phyloP scores from a whole-genome alignment of 2,888 invertebrate genomes.

The Heliconius ethilla region DNA sequence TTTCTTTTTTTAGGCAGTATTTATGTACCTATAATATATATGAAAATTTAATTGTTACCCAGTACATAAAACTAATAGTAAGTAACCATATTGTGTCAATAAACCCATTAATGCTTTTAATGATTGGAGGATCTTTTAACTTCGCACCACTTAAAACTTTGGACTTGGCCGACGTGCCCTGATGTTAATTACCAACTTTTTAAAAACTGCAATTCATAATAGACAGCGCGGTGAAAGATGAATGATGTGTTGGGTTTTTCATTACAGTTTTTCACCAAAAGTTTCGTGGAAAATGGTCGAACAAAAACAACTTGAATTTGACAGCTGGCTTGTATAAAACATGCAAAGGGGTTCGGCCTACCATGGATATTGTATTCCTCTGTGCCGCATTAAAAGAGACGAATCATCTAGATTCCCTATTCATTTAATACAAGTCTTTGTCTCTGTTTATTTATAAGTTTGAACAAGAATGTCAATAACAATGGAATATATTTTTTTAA shows the following conservation, averaged over 20 bases:
- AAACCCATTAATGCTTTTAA: constrained; percentile 62
- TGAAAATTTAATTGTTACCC: too few relatives aligned
- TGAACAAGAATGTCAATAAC: constrained; percentile 4
- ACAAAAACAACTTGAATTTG: constrained; percentile 60
- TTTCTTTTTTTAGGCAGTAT: too few relatives aligned
- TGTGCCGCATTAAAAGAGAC: constrained; percentile 40
- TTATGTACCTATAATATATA: too few relatives aligned
- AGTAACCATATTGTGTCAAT: not conserved
- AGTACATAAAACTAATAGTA: not conserved
- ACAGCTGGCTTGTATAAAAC: constrained; percentile 53
- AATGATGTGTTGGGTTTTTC: constrained; percentile 75
- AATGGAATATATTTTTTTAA: constrained; percentile 2
- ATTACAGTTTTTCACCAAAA: constrained; percentile 55
- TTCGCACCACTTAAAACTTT: constrained; percentile 75
- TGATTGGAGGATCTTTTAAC: constrained; percentile 73
- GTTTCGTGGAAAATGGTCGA: constrained; percentile 55
- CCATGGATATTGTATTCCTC: constrained; percentile 42
- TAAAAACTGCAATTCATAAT: constrained; percentile 81
- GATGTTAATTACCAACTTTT: constrained; percentile 80
- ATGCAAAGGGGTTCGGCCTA: constrained; percentile 50
- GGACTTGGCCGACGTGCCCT: constrained; percentile 64
- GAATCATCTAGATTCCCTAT: constrained; percentile 42
- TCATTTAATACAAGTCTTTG: constrained; percentile 34
- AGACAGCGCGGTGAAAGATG: constrained; percentile 77
- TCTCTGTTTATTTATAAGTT: constrained; percentile 17